phyloP scores from a whole-genome alignment of 2,113 vertebrate genomes.

The Edolisoma coerulescens region DNA sequence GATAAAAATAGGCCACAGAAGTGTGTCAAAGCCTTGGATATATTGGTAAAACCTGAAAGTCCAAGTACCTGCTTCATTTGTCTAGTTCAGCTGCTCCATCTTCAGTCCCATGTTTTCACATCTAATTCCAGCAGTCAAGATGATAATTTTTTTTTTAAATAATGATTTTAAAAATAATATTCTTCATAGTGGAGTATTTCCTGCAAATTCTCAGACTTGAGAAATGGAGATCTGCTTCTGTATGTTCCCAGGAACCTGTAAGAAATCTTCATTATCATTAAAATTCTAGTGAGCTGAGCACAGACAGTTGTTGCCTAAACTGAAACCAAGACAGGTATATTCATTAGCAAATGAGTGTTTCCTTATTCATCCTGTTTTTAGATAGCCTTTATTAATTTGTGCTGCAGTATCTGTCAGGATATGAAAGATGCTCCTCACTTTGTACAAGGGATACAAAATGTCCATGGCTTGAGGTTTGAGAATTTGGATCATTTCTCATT shows the following conservation, averaged over 20 bases:
- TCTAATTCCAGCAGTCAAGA: background rate
- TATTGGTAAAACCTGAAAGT: background rate
- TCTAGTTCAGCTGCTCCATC: background rate
- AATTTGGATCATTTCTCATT: background rate
- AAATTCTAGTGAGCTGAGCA: background rate
- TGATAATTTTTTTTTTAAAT: background rate
- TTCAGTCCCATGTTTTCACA: background rate
- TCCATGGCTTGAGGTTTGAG: background rate
- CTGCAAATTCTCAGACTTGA: background rate
- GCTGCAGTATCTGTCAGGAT: background rate
- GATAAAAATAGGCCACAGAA: constrained; percentile 51
- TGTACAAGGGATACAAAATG: background rate
- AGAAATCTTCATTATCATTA: background rate
- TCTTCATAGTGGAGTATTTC: background rate
- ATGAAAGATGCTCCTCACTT: background rate
- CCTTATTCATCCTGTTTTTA: background rate
- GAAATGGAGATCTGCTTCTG: background rate
- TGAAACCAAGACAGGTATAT: background rate
- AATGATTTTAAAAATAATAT: background rate
- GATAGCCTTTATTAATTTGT: background rate
- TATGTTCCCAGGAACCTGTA: background rate
- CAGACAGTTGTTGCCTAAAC: background rate
- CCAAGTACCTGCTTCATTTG: background rate
- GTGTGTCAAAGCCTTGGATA: constrained; percentile 9
- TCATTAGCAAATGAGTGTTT: background rate